Conservation (phyloP, 2,888 invertebrate genomes). For the Dolichomitus sp. region DNA sequence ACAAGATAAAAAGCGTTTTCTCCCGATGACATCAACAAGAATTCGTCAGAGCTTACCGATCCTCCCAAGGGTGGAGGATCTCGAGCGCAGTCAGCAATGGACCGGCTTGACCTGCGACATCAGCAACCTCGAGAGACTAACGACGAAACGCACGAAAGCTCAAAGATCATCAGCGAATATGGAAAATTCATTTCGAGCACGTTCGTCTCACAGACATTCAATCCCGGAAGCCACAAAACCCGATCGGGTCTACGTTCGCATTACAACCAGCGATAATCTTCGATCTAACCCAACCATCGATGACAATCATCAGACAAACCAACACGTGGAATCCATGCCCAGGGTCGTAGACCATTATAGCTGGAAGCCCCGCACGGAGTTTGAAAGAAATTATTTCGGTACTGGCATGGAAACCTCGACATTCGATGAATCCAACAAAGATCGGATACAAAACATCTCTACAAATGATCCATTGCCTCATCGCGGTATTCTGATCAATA, state of each 20-base stretch:
- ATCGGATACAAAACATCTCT: not conserved
- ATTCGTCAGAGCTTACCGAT: conserved; percentile 34
- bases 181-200: conserved; percentile 46
- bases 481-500: not conserved
- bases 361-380: conserved; percentile 82
- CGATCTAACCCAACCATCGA: conserved; percentile 39
- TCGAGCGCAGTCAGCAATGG: conserved; percentile 79
- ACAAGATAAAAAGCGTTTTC: too few species aligned
- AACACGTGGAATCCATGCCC: not conserved
- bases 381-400: conserved; percentile 79
- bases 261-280: conserved; percentile 57
- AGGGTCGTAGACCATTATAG: conserved; percentile 66
- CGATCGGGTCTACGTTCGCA: conserved; percentile 74
- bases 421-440: not conserved
- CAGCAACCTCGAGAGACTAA: conserved; percentile 76
- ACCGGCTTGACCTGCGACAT: conserved; percentile 75
- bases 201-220: conserved; percentile 76
- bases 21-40: conserved; percentile 47
- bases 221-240: conserved; percentile 78
- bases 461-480: not conserved
- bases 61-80: conserved; percentile 74
- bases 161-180: conserved; percentile 34
- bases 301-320: conserved; percentile 12
- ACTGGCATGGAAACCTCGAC: conserved; percentile 1
- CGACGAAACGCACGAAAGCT: conserved; percentile 27